Evolutionary conservation across 2,113 vertebrate species (phyloP).

Genomic region (Sminthopsis crassicaudata): DNA sequence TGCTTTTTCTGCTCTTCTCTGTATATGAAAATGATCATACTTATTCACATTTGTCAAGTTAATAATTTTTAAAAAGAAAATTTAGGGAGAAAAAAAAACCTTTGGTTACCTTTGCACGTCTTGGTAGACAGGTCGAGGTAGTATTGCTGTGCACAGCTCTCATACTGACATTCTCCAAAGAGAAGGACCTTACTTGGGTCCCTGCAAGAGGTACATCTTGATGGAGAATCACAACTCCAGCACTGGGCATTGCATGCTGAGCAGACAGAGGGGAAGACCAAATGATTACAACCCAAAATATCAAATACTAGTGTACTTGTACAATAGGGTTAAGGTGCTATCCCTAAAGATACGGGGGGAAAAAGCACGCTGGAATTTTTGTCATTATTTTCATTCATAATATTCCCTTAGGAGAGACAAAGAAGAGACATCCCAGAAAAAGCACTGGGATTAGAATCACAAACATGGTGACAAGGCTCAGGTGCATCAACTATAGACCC

Average conservation of each 20-base stretch:
- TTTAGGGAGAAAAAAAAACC: background rate
- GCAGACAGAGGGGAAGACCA: background rate
- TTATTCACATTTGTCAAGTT: background rate
- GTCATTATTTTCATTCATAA: background rate
- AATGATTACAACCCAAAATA: constrained; percentile 52
- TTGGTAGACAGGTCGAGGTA: constrained; percentile 91
- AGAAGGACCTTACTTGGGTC: constrained; percentile 92
- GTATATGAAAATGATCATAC: background rate
- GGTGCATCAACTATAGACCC: background rate
- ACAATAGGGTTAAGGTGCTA: background rate
- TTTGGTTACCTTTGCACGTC: constrained; percentile 91
- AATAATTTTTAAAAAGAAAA: background rate
- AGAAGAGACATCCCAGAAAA: background rate
- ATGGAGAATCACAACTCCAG: constrained; percentile 86
- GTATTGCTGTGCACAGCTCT: constrained; percentile 94
- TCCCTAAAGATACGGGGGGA: background rate
- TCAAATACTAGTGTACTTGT: background rate
- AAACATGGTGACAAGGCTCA: background rate
- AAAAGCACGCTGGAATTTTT: background rate
- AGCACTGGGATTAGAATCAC: background rate
- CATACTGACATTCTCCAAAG: constrained; percentile 93
- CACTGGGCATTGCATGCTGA: constrained; percentile 91
- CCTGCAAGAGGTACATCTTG: constrained; percentile 89
- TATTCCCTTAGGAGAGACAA: background rate
- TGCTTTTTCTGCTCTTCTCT: background rate